phyloP scores from a whole-genome alignment of 2,113 vertebrate genomes.

The Ameiurus melas region DNA sequence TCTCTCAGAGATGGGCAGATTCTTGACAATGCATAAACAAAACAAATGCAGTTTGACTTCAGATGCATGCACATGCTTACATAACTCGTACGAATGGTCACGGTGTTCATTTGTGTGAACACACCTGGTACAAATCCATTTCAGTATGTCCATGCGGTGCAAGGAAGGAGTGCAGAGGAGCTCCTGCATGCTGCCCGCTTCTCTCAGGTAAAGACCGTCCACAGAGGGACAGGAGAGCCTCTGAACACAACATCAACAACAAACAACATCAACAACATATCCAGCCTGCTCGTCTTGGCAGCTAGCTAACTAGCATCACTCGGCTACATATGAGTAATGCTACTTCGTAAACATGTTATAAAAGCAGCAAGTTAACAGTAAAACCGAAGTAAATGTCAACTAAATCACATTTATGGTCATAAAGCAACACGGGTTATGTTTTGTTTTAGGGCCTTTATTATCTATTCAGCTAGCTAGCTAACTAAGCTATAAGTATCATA shows the following conservation, averaged over 20 bases:
- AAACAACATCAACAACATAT: background rate
- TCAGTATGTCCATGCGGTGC: conserved; percentile 78
- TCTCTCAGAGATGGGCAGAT: conserved; percentile 64
- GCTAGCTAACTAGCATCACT: background rate
- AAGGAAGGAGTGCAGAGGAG: conserved; percentile 79
- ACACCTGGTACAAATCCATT: conserved; percentile 82
- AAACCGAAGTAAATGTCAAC: background rate
- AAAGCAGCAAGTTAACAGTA: background rate
- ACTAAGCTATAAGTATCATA: background rate
- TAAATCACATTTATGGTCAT: background rate
- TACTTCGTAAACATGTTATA: too few relatives aligned
- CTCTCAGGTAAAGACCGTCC: conserved; percentile 74
- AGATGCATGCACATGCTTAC: background rate
- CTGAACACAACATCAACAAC: conserved; percentile 8
- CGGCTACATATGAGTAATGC: background rate
- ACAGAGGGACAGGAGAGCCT: conserved; percentile 75
- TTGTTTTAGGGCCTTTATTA: too few relatives aligned
- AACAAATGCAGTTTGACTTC: background rate
- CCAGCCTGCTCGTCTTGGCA: background rate
- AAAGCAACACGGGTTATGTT: background rate
- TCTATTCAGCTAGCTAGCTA: background rate
- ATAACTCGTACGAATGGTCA: background rate
- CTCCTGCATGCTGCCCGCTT: conserved; percentile 72
- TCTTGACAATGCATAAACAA: conserved; percentile 47
- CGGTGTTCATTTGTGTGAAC: background rate